These are phyloP conservation scores for Dryobotodes eremita DNA, from an alignment of 2,888 invertebrate species.

Conservation along the genomic window DNA sequence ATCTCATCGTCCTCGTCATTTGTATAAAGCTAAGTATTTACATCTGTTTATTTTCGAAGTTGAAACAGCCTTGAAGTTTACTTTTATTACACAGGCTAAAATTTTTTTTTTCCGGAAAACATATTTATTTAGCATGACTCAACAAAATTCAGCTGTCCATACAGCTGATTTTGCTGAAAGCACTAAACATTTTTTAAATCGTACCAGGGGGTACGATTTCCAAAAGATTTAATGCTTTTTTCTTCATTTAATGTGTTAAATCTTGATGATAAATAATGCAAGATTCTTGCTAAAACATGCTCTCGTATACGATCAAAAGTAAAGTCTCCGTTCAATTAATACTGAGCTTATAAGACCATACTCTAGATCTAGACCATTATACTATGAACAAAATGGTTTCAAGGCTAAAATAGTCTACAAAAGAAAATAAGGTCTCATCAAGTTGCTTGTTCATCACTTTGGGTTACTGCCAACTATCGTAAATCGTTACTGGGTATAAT, in stretches of 20 bases:
- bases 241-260: background rate
- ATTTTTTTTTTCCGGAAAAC: background rate
- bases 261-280: background rate
- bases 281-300: background rate
- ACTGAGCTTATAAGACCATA: background rate
- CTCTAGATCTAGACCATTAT: constrained; percentile 8
- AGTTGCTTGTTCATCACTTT: constrained; percentile 62
- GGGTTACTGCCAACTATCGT: constrained; percentile 62
- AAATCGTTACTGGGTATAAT: constrained; percentile 60
- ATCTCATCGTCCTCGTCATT: constrained; percentile 42
- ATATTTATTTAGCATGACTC: background rate
- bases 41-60: constrained; percentile 21
- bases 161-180: too few species aligned
- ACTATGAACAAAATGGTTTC: constrained; percentile 26
- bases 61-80: constrained; percentile 26
- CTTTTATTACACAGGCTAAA: background rate
- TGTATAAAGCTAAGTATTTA: constrained; percentile 33
- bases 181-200: too few species aligned
- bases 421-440: constrained; percentile 54
- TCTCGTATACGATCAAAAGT: background rate
- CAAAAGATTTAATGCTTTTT: background rate
- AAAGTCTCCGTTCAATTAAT: background rate
- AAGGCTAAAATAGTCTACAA: constrained; percentile 46
- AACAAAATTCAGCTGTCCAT: background rate
- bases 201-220: too few species aligned